Conservation (phyloP, 2,888 invertebrate species). For the Ornithoptera alexandrae region DNA sequence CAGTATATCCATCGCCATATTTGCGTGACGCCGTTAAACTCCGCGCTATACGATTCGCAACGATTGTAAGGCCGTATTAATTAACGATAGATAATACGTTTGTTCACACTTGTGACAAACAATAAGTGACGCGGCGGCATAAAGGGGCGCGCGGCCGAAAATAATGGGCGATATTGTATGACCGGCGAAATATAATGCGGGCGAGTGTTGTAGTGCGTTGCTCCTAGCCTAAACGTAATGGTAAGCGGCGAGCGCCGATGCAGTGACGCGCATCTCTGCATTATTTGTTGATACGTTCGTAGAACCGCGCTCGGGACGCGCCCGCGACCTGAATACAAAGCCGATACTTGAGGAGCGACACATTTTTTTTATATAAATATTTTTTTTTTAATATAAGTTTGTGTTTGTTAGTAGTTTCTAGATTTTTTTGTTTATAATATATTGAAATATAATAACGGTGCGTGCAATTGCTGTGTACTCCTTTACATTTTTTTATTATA, state of each 20-base stretch:
- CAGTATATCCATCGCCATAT: constrained; percentile 15
- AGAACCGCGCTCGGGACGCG: constrained; percentile 48
- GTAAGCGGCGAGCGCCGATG: constrained; percentile 36
- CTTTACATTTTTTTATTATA: no score
- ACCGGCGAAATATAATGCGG: constrained; percentile 32
- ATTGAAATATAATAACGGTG: no score
- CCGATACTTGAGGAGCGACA: constrained; percentile 13
- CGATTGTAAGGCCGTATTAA: constrained; percentile 5
- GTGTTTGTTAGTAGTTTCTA: no score
- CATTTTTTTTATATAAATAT: not conserved
- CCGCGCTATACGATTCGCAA: constrained; percentile 16
- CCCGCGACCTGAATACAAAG: constrained; percentile 34
- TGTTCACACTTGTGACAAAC: constrained; percentile 32
- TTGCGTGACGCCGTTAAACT: constrained; percentile 3
- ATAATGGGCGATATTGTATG: constrained; percentile 22
- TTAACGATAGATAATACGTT: constrained; percentile 24
- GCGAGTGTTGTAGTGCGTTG: constrained; percentile 39
- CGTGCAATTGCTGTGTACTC: no score
- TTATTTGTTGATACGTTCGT: constrained; percentile 53
- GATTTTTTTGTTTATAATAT: no score
- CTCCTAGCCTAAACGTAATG: constrained; percentile 43
- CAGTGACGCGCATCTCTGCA: constrained; percentile 51
- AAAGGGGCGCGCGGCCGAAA: constrained; percentile 18
- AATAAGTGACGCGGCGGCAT: constrained; percentile 25
- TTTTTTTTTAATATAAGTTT: no score